phyloP scores from a whole-genome alignment of 2,113 vertebrate genomes.

The Potamarius usumacintae region DNA sequence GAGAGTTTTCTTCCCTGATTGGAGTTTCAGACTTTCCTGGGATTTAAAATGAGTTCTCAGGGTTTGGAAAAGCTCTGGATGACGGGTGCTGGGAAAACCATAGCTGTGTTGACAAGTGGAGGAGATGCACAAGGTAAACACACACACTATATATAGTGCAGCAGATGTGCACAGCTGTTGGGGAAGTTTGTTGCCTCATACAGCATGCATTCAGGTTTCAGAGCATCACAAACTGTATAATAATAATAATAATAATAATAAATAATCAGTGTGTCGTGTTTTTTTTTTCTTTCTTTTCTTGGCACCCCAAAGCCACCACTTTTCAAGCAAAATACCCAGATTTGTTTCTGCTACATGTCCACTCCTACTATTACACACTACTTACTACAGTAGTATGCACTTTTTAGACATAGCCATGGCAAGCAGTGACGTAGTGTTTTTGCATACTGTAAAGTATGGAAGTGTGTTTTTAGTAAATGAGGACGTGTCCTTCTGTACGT shows the following conservation, averaged over 20 bases:
- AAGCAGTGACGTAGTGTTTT: not conserved
- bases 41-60: conserved; percentile 67
- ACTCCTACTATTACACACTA: too few relatives aligned
- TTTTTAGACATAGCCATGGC: not conserved
- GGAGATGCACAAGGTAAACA: conserved; percentile 92
- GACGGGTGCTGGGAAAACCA: conserved; percentile 84
- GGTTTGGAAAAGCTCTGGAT: conserved; percentile 80
- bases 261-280: not conserved
- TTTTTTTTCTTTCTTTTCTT: not conserved
- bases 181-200: not conserved
- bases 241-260: too few relatives aligned
- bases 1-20: not conserved
- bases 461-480: not conserved
- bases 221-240: not conserved
- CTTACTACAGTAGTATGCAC: not conserved
- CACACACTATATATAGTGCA: not conserved
- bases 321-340: not conserved
- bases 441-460: not conserved
- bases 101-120: conserved; percentile 91
- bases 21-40: not conserved
- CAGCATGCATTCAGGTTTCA: not conserved
- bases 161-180: not conserved
- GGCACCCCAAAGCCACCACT: too few relatives aligned
- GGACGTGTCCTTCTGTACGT: conserved; percentile 11
- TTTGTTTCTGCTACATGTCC: not conserved